Evolutionary conservation across 2,113 vertebrate species (phyloP), one percentile per base, ranked within the genome.

Genomic region (Physeter macrocephalus): DNA sequence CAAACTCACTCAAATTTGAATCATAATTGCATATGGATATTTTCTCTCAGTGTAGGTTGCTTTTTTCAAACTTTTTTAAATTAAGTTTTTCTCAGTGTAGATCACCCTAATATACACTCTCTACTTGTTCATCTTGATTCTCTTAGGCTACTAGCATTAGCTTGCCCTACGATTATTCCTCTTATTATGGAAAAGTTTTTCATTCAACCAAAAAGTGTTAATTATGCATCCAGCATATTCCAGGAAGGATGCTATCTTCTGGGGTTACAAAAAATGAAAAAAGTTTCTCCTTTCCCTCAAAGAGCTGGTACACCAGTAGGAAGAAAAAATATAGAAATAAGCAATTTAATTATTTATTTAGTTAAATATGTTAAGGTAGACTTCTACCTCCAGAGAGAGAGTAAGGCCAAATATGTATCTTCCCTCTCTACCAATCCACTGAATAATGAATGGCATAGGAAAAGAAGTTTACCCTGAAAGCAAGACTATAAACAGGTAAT

Each of bases 321-420:
- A 77, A 59, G 87, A 46, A 14, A 25, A 57, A 34, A 61, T 12
- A 49, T 15, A 27, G 59, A 81, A 59, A 61, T 34, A 18, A 84
- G 43, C 67, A 41, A 49, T 20, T 74, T 74, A 41, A 20, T 62
- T 49, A 31, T 39, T 67, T 34, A 1, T 41, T 78, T 41, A 64
- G 31, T 0, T 3, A 66, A 66, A 31, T 66, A 54, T 0, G 3
- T 41, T 78, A 17, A 2, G 27, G 20, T 78, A 6, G 5, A 62
- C 13, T 67, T 74, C 66, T 69, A 49, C 17, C 57, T 89, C 27
- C 29, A 31, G 57, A 81, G 46, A 64, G 29, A 86, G 23, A 90
- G 1, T 43, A 31, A 54, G n/a, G 31, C 12, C 5, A 23, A 62
- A 39, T 66, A n/a, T 71, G 41, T 59, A 23, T n/a, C 34, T 23